phyloP scores from a whole-genome alignment of 2,888 invertebrate genomes.

The Taenaris catops region DNA sequence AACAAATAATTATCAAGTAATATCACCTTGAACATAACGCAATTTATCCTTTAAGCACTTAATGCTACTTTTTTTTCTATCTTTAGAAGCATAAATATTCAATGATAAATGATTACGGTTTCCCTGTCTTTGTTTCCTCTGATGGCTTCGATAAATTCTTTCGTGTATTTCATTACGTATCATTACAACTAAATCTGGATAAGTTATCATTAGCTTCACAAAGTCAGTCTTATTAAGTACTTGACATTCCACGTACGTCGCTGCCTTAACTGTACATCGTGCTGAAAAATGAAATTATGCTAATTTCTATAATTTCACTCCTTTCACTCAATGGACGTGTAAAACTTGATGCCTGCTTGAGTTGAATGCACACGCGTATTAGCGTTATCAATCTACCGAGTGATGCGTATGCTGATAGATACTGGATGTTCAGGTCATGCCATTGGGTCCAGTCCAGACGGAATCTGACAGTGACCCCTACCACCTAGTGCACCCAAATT shows the following conservation, averaged over 20 bases:
- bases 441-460: no score
- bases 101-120: conserved; percentile 39
- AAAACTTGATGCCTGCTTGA: no score
- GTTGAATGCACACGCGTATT: no score
- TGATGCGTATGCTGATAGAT: no score
- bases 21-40: conserved; percentile 58
- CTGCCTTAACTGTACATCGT: conserved; percentile 72
- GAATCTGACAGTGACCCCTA: no score
- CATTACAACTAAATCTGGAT: conserved; percentile 55
- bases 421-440: no score
- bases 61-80: conserved; percentile 65
- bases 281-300: conserved; percentile 39
- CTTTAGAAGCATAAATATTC: conserved; percentile 66
- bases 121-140: conserved; percentile 37
- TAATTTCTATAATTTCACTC: no score
- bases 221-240: conserved; percentile 70
- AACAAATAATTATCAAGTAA: no score
- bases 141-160: conserved; percentile 43
- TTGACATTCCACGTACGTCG: conserved; percentile 74
- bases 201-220: conserved; percentile 65
- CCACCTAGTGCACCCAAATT: no score
- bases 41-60: conserved; percentile 70
- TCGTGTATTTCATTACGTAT: conserved; percentile 50
- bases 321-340: no score
- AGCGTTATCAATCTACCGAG: no score